Evolutionary conservation across 2,888 invertebrate species (phyloP), one percentile per base, ranked within the genome.

Genomic region (Ischnus inquisitorius): DNA sequence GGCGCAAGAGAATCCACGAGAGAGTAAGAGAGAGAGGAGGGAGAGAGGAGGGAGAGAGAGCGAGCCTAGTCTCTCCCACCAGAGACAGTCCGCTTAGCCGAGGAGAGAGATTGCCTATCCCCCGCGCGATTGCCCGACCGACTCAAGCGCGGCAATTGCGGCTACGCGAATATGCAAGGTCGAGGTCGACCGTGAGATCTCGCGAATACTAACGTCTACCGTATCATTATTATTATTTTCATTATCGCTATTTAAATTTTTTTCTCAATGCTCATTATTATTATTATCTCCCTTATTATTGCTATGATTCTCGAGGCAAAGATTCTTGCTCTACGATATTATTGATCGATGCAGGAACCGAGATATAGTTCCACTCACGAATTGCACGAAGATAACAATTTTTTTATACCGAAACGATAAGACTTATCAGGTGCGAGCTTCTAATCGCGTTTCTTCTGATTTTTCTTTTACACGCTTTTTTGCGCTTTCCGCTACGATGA

Each of bases 81-180:
- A 60, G 14, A 16, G 72, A 57, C 84, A 75, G 74, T 57, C 68
- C 41, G 68, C 75, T 74, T 3, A 46, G 64, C 12, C 74, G 62
- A 62, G 71, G 19, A 75, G 60, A 57, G 71, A 78, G 48, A 69
- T 82, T 41, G 65, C 71, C 71, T 67, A 22, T 64, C 76, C 28
- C 34, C 57, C 39, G 57, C 34, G 64, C 68, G 54, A 83, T 83
- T 54, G 57, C 67, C 19, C 77, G 48, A 68, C 34, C 65, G 65
- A 67, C 76, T 41, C 65, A 41, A 54, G 48, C 43, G 22, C 68
- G 28, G 71, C 80, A 77, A 83, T 77, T 72, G 68, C 77, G 79
- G 22, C 75, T 77, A 67, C 83, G 72, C 80, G 80, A 80, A 81
- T 60, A 60, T 74, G 77, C 84, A 84, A 84, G 80, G 84, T 82